A percentile compares a stretch with the other conserved stretches of the same genome.
These are phyloP conservation scores for Dendrocincla fuliginosa DNA, from an alignment of 2,797 vertebrate genomes.

Conservation along the genomic window DNA sequence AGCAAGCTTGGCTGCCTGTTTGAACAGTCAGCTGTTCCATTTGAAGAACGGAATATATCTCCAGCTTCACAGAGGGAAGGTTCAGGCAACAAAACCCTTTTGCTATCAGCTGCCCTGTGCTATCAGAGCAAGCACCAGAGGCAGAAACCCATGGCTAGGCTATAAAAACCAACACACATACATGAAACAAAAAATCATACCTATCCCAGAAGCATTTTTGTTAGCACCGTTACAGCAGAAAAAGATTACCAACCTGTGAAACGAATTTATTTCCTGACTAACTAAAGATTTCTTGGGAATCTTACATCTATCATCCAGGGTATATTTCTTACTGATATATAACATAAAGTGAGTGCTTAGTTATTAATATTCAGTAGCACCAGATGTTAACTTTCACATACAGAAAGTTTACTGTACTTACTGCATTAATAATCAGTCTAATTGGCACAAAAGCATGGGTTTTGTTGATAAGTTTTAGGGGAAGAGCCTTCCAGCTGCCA, in stretches of 20 bases:
- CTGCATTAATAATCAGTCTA: conserved; percentile 91
- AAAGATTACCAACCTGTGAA: background rate
- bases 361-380: background rate
- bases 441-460: conserved; percentile 89
- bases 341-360: background rate
- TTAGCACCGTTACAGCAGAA: background rate
- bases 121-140: background rate
- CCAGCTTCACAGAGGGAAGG: background rate
- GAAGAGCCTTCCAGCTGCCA: conserved; percentile 86
- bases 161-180: background rate
- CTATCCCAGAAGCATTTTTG: background rate
- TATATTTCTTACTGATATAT: background rate
- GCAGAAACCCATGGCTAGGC: background rate
- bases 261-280: background rate
- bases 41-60: background rate
- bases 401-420: conserved; percentile 77
- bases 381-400: background rate
- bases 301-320: background rate
- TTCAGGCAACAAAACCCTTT: background rate
- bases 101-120: background rate
- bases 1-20: background rate
- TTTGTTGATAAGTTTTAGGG: conserved; percentile 88
- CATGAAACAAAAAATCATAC: background rate
- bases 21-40: background rate
- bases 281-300: background rate